These are phyloP conservation scores for Syngnathus floridae DNA, from an alignment of 2,113 vertebrate species.

Conservation along the genomic window DNA sequence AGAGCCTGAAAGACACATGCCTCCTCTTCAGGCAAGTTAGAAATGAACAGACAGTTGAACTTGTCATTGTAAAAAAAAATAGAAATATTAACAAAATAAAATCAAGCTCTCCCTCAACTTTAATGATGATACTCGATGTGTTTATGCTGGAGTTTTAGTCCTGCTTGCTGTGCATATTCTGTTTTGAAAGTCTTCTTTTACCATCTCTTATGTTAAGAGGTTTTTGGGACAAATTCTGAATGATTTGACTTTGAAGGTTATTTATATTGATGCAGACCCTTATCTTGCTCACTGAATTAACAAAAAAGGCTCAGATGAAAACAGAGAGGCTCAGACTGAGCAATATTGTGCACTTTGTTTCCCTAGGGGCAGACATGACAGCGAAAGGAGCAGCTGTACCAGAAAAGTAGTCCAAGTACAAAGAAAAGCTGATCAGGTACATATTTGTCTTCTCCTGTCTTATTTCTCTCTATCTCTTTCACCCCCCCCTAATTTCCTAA, in stretches of 20 bases:
- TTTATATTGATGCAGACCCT: neutral
- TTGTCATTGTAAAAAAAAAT: neutral
- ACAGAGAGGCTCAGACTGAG: slow-evolving; percentile 7
- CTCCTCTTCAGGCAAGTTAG: neutral
- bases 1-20: slow-evolving; percentile 5
- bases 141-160: too few relatives aligned
- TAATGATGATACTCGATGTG: too few relatives aligned
- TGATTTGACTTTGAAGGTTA: too few relatives aligned
- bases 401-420: slow-evolving; percentile 70
- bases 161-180: neutral
- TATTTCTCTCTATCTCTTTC: slow-evolving; percentile 7
- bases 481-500: slow-evolving; percentile 25
- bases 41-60: neutral
- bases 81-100: too few relatives aligned
- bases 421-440: slow-evolving; percentile 73
- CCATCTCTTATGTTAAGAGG: neutral
- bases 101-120: too few relatives aligned
- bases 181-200: neutral
- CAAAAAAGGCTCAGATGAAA: slow-evolving; percentile 14
- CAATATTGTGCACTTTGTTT: slow-evolving; percentile 27
- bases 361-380: slow-evolving; percentile 73
- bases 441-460: neutral
- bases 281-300: slow-evolving; percentile 5
- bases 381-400: slow-evolving; percentile 41
- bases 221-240: too few relatives aligned